Evolutionary conservation across 2,888 invertebrate genomes (phyloP), one percentile per base, ranked within the genome.

Genomic region (Mystacides longicornis): DNA sequence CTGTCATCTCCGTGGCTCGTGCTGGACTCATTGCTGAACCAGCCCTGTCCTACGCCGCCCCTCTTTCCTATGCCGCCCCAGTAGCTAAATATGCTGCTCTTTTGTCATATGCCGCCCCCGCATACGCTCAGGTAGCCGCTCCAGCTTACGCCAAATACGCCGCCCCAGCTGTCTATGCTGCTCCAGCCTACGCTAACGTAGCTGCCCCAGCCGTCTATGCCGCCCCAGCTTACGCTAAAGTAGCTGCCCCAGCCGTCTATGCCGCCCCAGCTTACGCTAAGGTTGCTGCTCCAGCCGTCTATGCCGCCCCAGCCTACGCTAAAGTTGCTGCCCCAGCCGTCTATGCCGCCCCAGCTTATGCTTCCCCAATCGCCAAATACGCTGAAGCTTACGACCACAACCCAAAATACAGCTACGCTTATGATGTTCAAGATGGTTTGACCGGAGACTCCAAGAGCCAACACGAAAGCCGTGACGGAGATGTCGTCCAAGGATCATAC

Each of bases 341-440:
- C 19, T 67, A 71, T 3, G 68, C 65, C 65, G 66, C 57, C 21
- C 59, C 58, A 27, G 2, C 54, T 63, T 51, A 55, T 18, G 55
- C 60, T 33, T 43, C 51, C 42, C 51, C 57, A 7, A 52, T 57
- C 22, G 55, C 57, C 19, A 59, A 69, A 20, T 64, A 69, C 21
- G 46, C 19, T 23, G 56, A 64, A 64, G 60, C 64, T 14, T 63
- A 53, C 58, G 61, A 55, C 52, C 57, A 51, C 27, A 52, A 54
- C 54, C 70, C 69, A 49, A 77, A 78, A 65, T 79, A 80, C 71
- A 74, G 73, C 65, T 81, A 74, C 69, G 73, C 77, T 1, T 81
- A 81, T 67, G 78, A 79, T 60, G 77, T 81, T 9, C 77, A 80
- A 63, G 80, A 81, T 62, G 69, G 72, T 58, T 68, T 78, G 51